Evolutionary conservation across 2,888 invertebrate species (phyloP), one percentile per base, ranked within the genome.

Genomic region (Philereme transversata): DNA sequence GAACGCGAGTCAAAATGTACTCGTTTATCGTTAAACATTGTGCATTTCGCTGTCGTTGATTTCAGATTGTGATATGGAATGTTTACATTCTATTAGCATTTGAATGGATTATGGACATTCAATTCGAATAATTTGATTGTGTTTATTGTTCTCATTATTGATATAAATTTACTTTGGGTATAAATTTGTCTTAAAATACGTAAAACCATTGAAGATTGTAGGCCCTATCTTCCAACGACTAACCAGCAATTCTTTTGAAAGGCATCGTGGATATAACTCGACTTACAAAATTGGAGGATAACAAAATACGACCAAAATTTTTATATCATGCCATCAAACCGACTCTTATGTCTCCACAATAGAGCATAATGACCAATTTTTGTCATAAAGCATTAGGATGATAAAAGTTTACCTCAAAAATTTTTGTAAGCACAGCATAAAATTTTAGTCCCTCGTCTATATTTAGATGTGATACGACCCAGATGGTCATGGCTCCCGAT

Each of bases 401-500:
- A 74, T 75, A 72, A 75, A 79, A 76, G 68, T 71, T 75, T 72
- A 75, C 80, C 75, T 78, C 75, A 73, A 75, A 65, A 73, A 69
- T 77, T 83, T 84, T 83, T 75, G 81, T 84, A 83, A 86, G 81
- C 82, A 74, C 70, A 73, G 73, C 83, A 84, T 89, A 87, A 89
- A 88, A 84, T 81, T 83, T 83, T 83, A 87, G 88, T 79, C 79
- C 77, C 82, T 76, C 79, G 73, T 81, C 87, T 88, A 89, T 83
- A 88, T 90, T 86, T 89, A 89, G 90, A 81, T 83, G 83, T 88
- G 88, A 89, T 88, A 90, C 80, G 81, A 79, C 81, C 85, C 90
- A 91, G 90, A 91, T 90, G 91, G 90, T 90, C 87, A 89, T 77
- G 86, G 83, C 77, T 79, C 83, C 85, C 85, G 86, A 90, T 87